Evolutionary conservation across 1,140 invertebrate species (phyloP).

Genomic region (Cydia pomonella): DNA sequence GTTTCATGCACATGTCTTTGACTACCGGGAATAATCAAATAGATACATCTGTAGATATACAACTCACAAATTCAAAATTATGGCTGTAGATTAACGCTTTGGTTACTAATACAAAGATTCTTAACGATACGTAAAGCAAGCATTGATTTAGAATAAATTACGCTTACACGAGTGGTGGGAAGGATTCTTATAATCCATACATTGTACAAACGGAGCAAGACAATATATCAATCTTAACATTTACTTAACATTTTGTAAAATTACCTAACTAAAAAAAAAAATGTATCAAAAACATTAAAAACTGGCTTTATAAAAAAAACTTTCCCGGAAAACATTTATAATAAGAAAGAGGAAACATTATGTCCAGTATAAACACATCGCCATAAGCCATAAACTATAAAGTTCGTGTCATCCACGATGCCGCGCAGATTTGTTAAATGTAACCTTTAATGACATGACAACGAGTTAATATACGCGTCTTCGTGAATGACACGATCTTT

Average conservation of each 20-base stretch:
- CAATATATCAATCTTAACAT: slow-evolving; percentile 28
- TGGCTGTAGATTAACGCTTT: slow-evolving; percentile 69
- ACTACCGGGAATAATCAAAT: background rate
- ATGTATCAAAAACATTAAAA: slow-evolving; percentile 31
- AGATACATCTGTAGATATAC: background rate
- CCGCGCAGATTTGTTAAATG: no score
- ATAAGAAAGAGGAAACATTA: background rate
- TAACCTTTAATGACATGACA: no score
- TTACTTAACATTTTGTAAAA: slow-evolving; percentile 28
- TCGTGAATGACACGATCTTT: no score
- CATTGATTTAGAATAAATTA: slow-evolving; percentile 33
- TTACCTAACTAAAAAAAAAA: slow-evolving; percentile 24
- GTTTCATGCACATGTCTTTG: background rate
- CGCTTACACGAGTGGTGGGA: slow-evolving; percentile 48
- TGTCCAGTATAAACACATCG: background rate
- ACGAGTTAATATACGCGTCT: no score
- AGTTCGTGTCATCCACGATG: no score
- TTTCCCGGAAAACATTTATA: background rate
- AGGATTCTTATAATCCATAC: slow-evolving; percentile 35
- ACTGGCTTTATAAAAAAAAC: slow-evolving; percentile 23
- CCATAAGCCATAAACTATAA: no score
- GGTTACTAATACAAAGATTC: slow-evolving; percentile 45
- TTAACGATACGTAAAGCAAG: slow-evolving; percentile 31
- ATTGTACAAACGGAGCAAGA: slow-evolving; percentile 27
- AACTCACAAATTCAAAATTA: slow-evolving; percentile 48